phyloP scores from a whole-genome alignment of 2,888 invertebrate species.

The Serrognathus titanus region DNA sequence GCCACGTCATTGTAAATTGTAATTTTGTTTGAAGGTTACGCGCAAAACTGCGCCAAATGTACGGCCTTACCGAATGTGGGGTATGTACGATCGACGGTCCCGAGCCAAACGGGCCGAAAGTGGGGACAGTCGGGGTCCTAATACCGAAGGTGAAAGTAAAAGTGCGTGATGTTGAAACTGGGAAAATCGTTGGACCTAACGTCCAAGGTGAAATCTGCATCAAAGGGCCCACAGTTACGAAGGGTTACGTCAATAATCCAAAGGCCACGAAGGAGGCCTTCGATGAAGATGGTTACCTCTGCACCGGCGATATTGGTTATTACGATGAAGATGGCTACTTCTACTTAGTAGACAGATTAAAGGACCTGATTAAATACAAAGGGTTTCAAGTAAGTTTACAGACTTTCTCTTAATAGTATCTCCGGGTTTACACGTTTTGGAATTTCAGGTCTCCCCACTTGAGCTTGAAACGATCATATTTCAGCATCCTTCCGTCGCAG shows the following conservation, averaged over 20 bases:
- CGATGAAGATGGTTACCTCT: conserved; percentile 70
- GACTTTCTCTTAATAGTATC: neutral
- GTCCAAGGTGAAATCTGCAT: conserved; percentile 78
- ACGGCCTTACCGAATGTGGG: conserved; percentile 15
- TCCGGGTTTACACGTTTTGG: neutral
- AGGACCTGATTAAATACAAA: conserved; percentile 86
- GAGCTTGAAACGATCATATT: conserved; percentile 78
- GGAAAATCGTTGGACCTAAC: conserved; percentile 55
- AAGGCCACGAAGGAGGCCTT: conserved; percentile 60
- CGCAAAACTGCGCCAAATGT: conserved; percentile 8
- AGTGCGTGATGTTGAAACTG: conserved; percentile 58
- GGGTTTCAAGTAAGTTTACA: conserved; percentile 63
- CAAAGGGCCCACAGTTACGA: conserved; percentile 60
- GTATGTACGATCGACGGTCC: neutral
- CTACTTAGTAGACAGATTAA: conserved; percentile 76
- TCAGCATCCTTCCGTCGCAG: conserved; percentile 66
- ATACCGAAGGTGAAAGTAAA: conserved; percentile 58
- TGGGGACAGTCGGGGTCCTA: conserved; percentile 51
- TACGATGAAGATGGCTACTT: conserved; percentile 71
- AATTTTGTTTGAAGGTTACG: conserved; percentile 3
- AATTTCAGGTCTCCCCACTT: conserved; percentile 62
- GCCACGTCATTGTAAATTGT: neutral
- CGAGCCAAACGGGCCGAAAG: neutral
- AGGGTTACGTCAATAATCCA: conserved; percentile 70
- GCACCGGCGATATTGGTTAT: conserved; percentile 77